phyloP scores from a whole-genome alignment of 37 sponge, comb jelly and placozoan genomes.

The Tethya wilhelma region DNA sequence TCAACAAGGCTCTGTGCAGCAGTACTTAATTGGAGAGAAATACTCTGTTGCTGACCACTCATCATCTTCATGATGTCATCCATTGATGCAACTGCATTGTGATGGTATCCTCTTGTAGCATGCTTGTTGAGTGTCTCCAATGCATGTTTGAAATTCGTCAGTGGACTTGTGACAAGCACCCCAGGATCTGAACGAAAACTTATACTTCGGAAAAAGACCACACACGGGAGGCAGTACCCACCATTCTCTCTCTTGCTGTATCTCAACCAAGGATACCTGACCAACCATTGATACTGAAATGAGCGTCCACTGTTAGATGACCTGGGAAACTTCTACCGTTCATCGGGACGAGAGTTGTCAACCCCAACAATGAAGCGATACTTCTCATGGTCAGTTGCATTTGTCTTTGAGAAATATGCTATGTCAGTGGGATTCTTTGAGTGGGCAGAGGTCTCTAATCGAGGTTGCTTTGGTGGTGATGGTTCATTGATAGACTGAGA shows the following conservation, averaged over 20 bases:
- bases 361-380: too few relatives aligned
- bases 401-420: too few relatives aligned
- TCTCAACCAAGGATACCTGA: conserved; percentile 29
- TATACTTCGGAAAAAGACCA: conserved; percentile 10
- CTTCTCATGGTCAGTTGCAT: too few relatives aligned
- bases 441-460: too few relatives aligned
- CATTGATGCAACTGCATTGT: conserved; percentile 27
- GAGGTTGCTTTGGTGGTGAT: too few relatives aligned
- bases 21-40: background rate
- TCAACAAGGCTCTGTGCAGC: background rate
- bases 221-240: conserved; percentile 54
- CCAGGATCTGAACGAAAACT: background rate
- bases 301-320: too few relatives aligned
- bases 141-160: conserved; percentile 38
- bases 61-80: conserved; percentile 41
- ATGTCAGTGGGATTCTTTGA: too few relatives aligned
- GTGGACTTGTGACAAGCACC: conserved; percentile 4
- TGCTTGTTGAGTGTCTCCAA: conserved; percentile 35
- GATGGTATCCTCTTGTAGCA: conserved; percentile 36
- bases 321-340: too few relatives aligned
- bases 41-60: conserved; percentile 35
- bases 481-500: too few relatives aligned
- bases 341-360: too few relatives aligned
- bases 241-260: conserved; percentile 61
- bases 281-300: too few relatives aligned